A percentile compares a stretch with the other conserved stretches of the same genome.
These are phyloP conservation scores for Scaptomyza flava DNA, from an alignment of 2,888 invertebrate genomes.

Conservation along the genomic window DNA sequence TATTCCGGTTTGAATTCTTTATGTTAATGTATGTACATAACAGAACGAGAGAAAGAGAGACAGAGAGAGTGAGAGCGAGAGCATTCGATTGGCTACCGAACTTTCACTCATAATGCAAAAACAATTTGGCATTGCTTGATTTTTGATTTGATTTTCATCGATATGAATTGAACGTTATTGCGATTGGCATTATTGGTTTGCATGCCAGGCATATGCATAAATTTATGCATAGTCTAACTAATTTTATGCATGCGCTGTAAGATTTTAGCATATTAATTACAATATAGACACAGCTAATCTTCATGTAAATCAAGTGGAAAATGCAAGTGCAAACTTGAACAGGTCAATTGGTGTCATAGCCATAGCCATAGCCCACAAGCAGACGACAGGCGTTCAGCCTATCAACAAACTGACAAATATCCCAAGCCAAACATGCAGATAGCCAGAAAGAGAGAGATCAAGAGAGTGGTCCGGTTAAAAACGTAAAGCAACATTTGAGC, in stretches of 20 bases:
- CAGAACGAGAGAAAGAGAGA: background rate
- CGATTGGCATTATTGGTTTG: slow-evolving; percentile 14
- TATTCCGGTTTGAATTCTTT: slow-evolving; percentile 26
- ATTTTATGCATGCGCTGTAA: slow-evolving; percentile 68
- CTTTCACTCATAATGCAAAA: slow-evolving; percentile 40
- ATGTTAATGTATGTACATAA: slow-evolving; percentile 8
- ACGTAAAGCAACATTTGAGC: slow-evolving; percentile 40
- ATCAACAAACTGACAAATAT: slow-evolving; percentile 53
- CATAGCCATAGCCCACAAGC: background rate
- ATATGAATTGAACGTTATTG: slow-evolving; percentile 28
- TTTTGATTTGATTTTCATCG: slow-evolving; percentile 31
- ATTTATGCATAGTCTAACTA: slow-evolving; percentile 39
- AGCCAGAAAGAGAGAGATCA: background rate
- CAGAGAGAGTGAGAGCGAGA: background rate
- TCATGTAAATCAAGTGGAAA: slow-evolving; percentile 63
- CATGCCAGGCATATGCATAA: slow-evolving; percentile 43
- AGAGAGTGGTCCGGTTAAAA: slow-evolving; percentile 32
- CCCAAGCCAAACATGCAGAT: slow-evolving; percentile 26
- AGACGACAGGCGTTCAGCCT: slow-evolving; percentile 15
- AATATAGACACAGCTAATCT: slow-evolving; percentile 51
- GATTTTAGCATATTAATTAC: slow-evolving; percentile 73
- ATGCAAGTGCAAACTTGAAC: slow-evolving; percentile 19
- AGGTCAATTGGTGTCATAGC: slow-evolving; percentile 47
- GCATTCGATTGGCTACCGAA: slow-evolving; percentile 20
- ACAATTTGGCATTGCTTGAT: slow-evolving; percentile 39